Base-by-base conservation (phyloP, 2,113 vertebrate species). In the Enhydra lutris region DNA sequence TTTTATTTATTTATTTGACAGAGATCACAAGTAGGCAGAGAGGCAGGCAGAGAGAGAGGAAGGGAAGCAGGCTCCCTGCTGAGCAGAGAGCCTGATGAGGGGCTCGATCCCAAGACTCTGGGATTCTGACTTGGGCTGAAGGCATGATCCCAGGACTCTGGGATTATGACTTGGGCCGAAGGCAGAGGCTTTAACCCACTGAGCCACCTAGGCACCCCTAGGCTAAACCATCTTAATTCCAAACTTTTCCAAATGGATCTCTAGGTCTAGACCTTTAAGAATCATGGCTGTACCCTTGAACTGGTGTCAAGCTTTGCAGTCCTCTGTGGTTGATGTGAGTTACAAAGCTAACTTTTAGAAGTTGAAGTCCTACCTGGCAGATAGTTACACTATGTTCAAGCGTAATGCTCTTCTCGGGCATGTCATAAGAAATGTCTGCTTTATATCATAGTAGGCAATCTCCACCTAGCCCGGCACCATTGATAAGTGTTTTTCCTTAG, bases 401-500 rank as follows among this genome's bases (percentile, higher is more conserved):
- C 93, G 42, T 95, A 89, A 78, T 90, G 65, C 79, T 52, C 86
- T 94, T 73, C 78, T 94, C 11, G n/a, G 88, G 88, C 71, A 45
- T 34, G 39, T 50, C 94, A 85, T 79, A 89, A 86, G 93, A 95
- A 95, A 45, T 6, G 13, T 55, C 95, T 97, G 91, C 50, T 97
- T 89, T 73, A 52, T 95, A 96, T 87, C n/a, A 4, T 7, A 71
- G 31, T 18, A 93, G 59, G 94, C 71, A 57, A 29, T 92, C 78
- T 95, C 69, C 76, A 94, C 83, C 59, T 24, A n/a, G 69, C 31
- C 24, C 31, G 10, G 81, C 78, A 45, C 29, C 52, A 93, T 4
- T 2, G 88, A 97, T 97, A 94, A 96, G 95, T 94, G 42, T 94
- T 97, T 97, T 98, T 80, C 84, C 94, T 94, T 97, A 97, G 94